These are phyloP conservation scores for Theretra japonica DNA, from an alignment of 2,888 invertebrate genomes.

Conservation along the genomic window DNA sequence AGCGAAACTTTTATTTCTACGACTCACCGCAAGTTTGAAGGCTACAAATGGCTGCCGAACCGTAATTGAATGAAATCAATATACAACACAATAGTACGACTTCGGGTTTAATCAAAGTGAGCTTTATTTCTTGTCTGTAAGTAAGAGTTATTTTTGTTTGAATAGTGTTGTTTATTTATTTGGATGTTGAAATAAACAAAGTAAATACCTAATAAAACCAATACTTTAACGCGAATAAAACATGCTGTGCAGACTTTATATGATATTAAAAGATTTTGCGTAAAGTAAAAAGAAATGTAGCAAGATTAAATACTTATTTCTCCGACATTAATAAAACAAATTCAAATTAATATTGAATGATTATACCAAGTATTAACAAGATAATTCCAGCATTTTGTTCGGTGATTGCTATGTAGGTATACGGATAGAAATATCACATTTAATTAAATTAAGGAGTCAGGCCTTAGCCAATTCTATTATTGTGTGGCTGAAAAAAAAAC, in stretches of 20 bases:
- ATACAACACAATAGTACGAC: neutral
- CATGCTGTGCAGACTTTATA: too few relatives aligned
- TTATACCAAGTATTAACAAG: too few relatives aligned
- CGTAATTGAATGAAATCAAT: neutral
- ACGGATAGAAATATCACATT: neutral
- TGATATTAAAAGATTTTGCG: too few relatives aligned
- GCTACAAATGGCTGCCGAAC: neutral
- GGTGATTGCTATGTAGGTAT: too few relatives aligned
- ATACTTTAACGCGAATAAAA: too few relatives aligned
- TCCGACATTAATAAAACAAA: too few relatives aligned
- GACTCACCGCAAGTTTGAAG: neutral
- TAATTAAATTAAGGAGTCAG: neutral
- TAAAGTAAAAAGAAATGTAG: neutral
- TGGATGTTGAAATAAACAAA: too few relatives aligned
- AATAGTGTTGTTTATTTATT: neutral
- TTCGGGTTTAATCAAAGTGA: neutral
- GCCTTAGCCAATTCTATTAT: neutral
- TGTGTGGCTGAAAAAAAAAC: neutral
- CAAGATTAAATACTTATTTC: too few relatives aligned
- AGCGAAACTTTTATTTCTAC: slow-evolving; percentile 23
- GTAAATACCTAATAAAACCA: too few relatives aligned
- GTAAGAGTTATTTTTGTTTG: neutral
- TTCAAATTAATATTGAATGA: too few relatives aligned
- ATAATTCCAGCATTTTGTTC: too few relatives aligned
- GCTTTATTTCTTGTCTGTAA: neutral